Base-by-base conservation (phyloP, 2,797 vertebrate species). In the Siniperca undulata region DNA sequence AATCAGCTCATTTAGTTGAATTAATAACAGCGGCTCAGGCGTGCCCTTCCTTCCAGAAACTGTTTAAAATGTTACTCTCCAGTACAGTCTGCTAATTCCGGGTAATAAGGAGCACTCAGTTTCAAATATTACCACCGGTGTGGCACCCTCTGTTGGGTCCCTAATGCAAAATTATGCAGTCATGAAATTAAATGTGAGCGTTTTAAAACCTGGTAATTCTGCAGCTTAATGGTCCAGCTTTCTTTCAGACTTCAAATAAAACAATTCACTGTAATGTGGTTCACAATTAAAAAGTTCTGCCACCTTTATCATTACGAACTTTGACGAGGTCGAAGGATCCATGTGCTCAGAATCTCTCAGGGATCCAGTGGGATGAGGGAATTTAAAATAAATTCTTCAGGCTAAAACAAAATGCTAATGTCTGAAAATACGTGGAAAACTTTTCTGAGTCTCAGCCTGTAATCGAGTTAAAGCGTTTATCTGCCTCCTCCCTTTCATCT, bases 1-100 rank as follows among this genome's bases (percentile, higher is more conserved):
- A 96, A 84, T 93, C 84, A 89, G 84, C 71, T 80, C 76, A 78
- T 92, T 93, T 88, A 82, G 69, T 65, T 83, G 81, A 91, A 91
- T 89, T 89, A 87, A 86, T 89, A 91, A 38, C 70, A 60, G 66
- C 59, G 20, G 53, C 84, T 91, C 72, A 78, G 81, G 84, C 62
- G 68, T 82, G 75, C 61, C 68, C 67, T 77, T 83, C 81, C 76
- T 85, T 89, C 84, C 81, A 86, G 84, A 86, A 81, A 76, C 71
- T 34, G 64, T 88, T 91, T 76, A 64, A 91, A 88, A 65, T 86
- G 81, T 87, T 38, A 70, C 86, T 85, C 71, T 55, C 40, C 1
- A 30, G 82, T 70, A 82, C 79, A 85, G 79, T 88, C 70, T 0
- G 60, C 79, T 87, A 86, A 89, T 86, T 83, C 69, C 2, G 50